Conservation (phyloP, 2,113 vertebrate genomes). For the Passerina amoena region DNA sequence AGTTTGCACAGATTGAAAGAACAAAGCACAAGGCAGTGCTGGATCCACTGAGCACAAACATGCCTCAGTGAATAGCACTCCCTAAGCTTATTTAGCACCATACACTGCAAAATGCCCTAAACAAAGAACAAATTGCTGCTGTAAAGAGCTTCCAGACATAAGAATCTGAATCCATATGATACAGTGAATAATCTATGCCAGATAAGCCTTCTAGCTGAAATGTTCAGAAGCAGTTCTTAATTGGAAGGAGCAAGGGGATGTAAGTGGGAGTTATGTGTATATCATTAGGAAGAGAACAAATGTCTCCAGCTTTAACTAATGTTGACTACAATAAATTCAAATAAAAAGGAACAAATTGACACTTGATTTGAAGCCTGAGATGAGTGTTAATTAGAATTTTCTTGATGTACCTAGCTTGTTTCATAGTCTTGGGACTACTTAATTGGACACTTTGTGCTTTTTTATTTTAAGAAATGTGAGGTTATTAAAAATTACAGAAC, state of each 20-base stretch:
- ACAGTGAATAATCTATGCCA: slow-evolving; percentile 33
- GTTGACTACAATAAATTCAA: slow-evolving; percentile 49
- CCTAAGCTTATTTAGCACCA: slow-evolving; percentile 26
- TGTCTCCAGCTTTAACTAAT: slow-evolving; percentile 49
- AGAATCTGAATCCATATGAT: slow-evolving; percentile 47
- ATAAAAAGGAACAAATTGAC: slow-evolving; percentile 33
- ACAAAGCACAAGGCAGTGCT: neutral
- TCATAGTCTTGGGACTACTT: neutral
- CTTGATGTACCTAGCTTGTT: neutral
- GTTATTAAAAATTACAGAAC: slow-evolving; percentile 30
- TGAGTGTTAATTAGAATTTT: slow-evolving; percentile 44
- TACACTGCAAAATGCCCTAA: neutral
- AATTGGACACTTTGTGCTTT: slow-evolving; percentile 14
- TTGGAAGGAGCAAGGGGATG: slow-evolving; percentile 26
- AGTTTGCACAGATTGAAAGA: neutral
- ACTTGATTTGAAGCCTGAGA: slow-evolving; percentile 33
- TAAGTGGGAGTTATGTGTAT: slow-evolving; percentile 43
- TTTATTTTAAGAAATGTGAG: slow-evolving; percentile 21
- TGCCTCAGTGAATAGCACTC: neutral
- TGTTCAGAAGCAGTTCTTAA: slow-evolving; percentile 42
- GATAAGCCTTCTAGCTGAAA: slow-evolving; percentile 45
- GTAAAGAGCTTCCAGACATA: slow-evolving; percentile 33
- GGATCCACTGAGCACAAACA: neutral
- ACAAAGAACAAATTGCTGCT: slow-evolving; percentile 46
- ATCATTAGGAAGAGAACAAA: slow-evolving; percentile 53